Evolutionary conservation across 2,888 invertebrate species (phyloP), one percentile per base, ranked within the genome.

Genomic region (Calameuta idolon): DNA sequence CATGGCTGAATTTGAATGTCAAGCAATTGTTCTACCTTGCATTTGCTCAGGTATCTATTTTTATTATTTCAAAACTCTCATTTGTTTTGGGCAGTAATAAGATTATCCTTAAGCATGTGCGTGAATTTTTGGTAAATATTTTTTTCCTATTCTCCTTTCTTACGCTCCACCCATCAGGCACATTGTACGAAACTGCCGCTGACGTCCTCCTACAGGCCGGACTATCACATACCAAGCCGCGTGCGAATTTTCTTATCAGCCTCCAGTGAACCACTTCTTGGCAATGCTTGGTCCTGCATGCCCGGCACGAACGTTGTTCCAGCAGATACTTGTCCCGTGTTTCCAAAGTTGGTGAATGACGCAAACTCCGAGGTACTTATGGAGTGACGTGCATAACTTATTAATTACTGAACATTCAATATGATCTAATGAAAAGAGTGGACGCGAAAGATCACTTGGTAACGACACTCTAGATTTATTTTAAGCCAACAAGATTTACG

Each of bases 181-280:
- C 82, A 86, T 79, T 89, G 88, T 79, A 88, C 87, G 74, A 89
- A 89, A 81, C 79, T 81, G 77, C 82, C 86, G 77, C 83, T 89
- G 71, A 80, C 84, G n/a, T 83, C 85, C 34, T 87, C 87, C 40
- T 87, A 86, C 76, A 76, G 86, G 68, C 87, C 87, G 76, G 80
- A 83, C 76, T 84, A 83, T 31, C 75, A 83, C 5, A 76, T 89
- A 74, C 88, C 88, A 4, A 85, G 83, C 76, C 84, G 87, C 23
- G 76, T 87, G 77, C 83, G 83, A 34, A 75, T 87, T 40, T 84
- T 83, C 69, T 81, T 83, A 12, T 80, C 84, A 34, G 85, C 84
- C 4, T 80, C 83, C 34, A 86, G 83, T 75, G 81, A 83, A 73
- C 78, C 79, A 55, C 74, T 79, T 4, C 69, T 88, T 34, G 85